Conservation (phyloP, 2,113 vertebrate genomes). For the Phoenicopterus ruber region DNA sequence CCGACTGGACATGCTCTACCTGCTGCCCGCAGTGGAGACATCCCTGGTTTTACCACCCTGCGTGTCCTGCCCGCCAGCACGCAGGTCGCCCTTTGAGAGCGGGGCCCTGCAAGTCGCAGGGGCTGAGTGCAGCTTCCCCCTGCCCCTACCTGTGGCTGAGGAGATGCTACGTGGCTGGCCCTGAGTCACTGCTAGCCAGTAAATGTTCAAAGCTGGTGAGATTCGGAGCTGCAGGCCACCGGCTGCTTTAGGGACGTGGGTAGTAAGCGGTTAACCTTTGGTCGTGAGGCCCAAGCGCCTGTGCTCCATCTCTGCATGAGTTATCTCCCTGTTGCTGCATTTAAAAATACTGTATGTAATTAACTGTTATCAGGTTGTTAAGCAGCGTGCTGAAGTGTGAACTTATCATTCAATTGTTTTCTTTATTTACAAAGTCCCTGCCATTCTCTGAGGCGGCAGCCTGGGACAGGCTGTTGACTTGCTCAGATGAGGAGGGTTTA, state of each 20-base stretch:
- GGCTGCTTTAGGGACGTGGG: background rate
- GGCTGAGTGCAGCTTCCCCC: background rate
- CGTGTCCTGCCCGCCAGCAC: rapidly evolving
- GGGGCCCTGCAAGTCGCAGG: no score
- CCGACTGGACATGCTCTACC: background rate
- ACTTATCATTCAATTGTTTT: conserved; percentile 72
- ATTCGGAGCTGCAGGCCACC: background rate
- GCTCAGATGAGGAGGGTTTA: conserved; percentile 50
- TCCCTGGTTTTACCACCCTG: background rate
- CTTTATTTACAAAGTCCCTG: conserved; percentile 71
- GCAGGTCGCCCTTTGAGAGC: background rate
- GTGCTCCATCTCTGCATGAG: background rate
- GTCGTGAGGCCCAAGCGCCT: background rate
- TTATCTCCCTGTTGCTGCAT: conserved; percentile 36
- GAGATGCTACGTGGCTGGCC: rapidly evolving
- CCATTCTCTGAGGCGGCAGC: conserved; percentile 21
- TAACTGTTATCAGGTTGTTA: conserved; percentile 69
- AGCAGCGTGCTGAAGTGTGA: conserved; percentile 73
- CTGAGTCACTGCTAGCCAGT: background rate
- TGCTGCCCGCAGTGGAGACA: background rate
- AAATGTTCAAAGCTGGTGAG: background rate
- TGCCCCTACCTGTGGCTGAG: background rate
- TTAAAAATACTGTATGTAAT: conserved; percentile 65
- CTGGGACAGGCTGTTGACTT: conserved; percentile 60
- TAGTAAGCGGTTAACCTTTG: background rate